These are phyloP conservation scores for Enteromius trimaculatus DNA, from an alignment of 2,797 vertebrate species.

Conservation along the genomic window DNA sequence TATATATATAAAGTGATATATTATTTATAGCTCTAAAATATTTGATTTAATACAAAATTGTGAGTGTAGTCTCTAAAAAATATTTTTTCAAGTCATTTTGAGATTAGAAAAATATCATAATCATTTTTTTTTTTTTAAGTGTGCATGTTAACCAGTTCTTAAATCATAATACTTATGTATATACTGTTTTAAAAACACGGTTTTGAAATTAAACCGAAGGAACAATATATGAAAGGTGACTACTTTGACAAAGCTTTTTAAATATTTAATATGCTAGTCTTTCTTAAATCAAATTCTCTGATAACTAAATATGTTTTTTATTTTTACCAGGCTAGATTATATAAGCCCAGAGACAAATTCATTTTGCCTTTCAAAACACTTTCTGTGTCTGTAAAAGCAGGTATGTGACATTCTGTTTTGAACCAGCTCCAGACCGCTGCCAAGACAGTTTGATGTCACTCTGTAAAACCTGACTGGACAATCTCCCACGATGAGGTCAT, in stretches of 20 bases:
- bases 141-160: no score
- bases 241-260: not conserved
- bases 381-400: not conserved
- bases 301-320: not conserved
- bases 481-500: conserved; percentile 22
- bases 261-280: no score
- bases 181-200: not conserved
- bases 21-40: not conserved
- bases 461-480: conserved; percentile 40
- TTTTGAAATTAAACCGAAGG: not conserved
- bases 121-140: no score
- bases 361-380: conserved; percentile 3
- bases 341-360: not conserved
- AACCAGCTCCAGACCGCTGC: not conserved
- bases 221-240: not conserved
- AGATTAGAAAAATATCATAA: not conserved
- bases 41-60: not conserved
- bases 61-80: not conserved
- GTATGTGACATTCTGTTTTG: not conserved
- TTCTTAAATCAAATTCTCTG: not conserved
- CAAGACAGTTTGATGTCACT: conserved; percentile 25
- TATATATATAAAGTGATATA: no score
- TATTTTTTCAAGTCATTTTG: not conserved
- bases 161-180: no score
- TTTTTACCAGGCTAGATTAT: conserved; percentile 16